Conservation (phyloP, 2,113 vertebrate species). For the Zosterops hypoxanthus region DNA sequence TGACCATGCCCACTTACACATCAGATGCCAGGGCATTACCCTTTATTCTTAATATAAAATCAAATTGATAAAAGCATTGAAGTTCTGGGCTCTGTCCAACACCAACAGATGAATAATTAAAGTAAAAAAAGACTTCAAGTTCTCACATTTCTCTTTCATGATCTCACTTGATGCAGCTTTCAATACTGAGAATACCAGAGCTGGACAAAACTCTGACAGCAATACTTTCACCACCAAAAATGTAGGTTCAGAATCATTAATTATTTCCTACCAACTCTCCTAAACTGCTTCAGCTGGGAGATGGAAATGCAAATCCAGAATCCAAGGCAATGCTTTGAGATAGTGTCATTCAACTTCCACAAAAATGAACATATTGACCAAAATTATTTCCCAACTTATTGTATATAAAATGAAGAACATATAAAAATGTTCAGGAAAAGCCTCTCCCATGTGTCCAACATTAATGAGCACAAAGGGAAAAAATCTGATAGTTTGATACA, state of each 20-base stretch:
- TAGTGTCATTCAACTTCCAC: not conserved
- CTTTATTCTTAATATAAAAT: conserved; percentile 5
- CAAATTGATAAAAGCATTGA: not conserved
- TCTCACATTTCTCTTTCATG: conserved; percentile 28
- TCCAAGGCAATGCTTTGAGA: not conserved
- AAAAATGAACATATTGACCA: not conserved
- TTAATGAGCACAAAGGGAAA: not conserved
- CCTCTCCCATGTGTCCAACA: not conserved
- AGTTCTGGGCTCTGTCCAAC: not conserved
- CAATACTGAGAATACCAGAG: not conserved
- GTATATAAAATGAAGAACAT: not conserved
- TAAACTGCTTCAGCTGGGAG: not conserved
- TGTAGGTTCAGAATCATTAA: not conserved
- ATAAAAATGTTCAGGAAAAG: not conserved
- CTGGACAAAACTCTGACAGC: not conserved
- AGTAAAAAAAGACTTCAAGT: not conserved
- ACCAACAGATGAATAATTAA: not conserved
- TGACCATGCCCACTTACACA: not conserved
- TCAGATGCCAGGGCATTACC: not conserved
- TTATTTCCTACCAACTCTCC: not conserved
- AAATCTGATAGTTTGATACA: not conserved
- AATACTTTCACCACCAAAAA: not conserved
- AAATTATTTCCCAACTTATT: not conserved
- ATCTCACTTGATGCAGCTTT: not conserved
- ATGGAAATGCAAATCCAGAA: not conserved